Conservation (phyloP, 1,140 invertebrate species). For the Sitodiplosis mosellana region DNA sequence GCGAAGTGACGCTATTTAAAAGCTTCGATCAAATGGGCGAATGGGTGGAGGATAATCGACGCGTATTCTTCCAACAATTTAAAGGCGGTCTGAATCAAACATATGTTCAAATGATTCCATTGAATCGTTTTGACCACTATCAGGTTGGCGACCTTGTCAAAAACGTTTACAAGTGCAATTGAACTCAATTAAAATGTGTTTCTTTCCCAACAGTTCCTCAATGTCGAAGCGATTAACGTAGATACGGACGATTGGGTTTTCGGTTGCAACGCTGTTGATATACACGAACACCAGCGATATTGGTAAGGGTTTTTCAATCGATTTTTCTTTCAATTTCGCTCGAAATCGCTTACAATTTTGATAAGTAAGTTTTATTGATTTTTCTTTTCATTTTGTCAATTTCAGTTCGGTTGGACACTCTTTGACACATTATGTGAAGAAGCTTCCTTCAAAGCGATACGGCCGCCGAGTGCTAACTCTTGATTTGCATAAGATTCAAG, state of each 20-base stretch:
- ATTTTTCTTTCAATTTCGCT: too few relatives aligned
- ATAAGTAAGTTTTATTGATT: neutral
- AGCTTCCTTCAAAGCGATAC: constrained; percentile 26
- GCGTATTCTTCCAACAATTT: constrained; percentile 2
- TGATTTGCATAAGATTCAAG: constrained; percentile 36
- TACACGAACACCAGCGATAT: constrained; percentile 30
- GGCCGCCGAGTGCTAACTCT: constrained; percentile 37
- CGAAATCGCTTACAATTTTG: too few relatives aligned
- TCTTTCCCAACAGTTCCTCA: constrained; percentile 14
- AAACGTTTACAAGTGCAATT: too few relatives aligned
- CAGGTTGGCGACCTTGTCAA: constrained; percentile 14
- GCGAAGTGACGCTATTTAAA: neutral
- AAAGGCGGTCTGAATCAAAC: constrained; percentile 11
- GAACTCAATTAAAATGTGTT: neutral
- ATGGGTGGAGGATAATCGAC: constrained; percentile 5
- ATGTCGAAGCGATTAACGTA: constrained; percentile 39
- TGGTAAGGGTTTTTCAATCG: constrained; percentile 37
- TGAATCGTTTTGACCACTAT: constrained; percentile 30
- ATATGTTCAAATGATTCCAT: constrained; percentile 39
- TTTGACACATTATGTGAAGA: constrained; percentile 39
- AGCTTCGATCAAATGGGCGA: constrained; percentile 2
- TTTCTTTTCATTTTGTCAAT: neutral
- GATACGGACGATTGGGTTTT: constrained; percentile 51
- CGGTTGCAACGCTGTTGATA: constrained; percentile 38
- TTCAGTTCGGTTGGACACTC: constrained; percentile 41